A percentile compares a stretch with the other conserved stretches of the same genome.
These are phyloP conservation scores for Thaumatotibia leucotreta DNA, from an alignment of 1,140 invertebrate genomes.

Conservation along the genomic window DNA sequence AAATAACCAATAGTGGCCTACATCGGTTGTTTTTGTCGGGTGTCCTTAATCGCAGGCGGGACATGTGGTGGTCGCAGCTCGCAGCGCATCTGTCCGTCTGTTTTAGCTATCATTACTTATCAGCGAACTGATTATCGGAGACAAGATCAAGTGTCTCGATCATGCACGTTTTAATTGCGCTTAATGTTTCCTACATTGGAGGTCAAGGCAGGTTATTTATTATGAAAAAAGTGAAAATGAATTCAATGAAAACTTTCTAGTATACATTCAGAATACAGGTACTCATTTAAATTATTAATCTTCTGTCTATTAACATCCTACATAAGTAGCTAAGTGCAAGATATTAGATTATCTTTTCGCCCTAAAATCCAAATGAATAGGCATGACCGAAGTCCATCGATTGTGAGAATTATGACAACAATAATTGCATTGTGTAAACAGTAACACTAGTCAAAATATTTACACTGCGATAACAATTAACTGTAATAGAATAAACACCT, in stretches of 20 bases:
- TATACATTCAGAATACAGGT: too few species aligned
- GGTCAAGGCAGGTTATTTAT: too few species aligned
- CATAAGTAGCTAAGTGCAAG: too few species aligned
- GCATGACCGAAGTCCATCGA: slow-evolving; percentile 9
- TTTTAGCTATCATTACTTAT: neutral
- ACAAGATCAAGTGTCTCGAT: neutral
- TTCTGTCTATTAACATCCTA: too few species aligned
- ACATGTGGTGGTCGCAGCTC: neutral
- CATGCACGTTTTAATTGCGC: neutral
- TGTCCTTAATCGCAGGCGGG: neutral
- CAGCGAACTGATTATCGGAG: neutral
- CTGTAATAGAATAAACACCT: neutral
- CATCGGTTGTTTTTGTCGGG: neutral
- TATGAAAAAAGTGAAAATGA: too few species aligned
- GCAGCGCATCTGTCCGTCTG: neutral
- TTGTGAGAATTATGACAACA: slow-evolving; percentile 1
- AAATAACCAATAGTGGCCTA: neutral
- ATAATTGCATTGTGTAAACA: slow-evolving; percentile 1
- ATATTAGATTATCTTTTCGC: neutral
- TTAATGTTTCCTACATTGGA: neutral
- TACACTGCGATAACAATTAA: slow-evolving; percentile 1
- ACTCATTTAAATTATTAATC: too few species aligned
- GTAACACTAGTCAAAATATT: neutral
- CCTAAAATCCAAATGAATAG: neutral
- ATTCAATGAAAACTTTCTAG: too few species aligned